These are phyloP conservation scores for Drosophila helvetica DNA, from an alignment of 2,888 invertebrate species.

Conservation along the genomic window DNA sequence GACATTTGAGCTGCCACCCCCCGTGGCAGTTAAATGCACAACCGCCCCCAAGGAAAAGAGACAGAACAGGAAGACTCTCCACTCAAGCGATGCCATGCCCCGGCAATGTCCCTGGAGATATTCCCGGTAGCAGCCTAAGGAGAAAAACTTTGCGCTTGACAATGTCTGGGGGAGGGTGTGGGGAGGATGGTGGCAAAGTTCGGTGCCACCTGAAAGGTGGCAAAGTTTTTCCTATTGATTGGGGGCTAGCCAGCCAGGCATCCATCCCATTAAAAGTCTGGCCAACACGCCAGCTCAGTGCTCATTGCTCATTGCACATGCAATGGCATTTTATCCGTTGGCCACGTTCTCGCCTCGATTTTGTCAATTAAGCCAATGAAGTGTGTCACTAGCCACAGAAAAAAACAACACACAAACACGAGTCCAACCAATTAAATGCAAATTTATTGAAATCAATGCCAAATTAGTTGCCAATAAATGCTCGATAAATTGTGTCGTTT, in stretches of 20 bases:
- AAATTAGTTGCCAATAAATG: constrained; percentile 70
- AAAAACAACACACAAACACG: constrained; percentile 22
- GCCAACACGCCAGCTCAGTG: too few species aligned
- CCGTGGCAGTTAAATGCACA: constrained; percentile 42
- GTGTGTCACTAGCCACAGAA: constrained; percentile 22
- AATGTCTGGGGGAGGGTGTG: constrained; percentile 55
- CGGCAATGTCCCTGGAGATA: constrained; percentile 51
- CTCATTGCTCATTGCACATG: constrained; percentile 46
- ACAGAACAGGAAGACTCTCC: constrained; percentile 37
- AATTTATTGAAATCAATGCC: constrained; percentile 68
- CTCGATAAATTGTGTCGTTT: constrained; percentile 31
- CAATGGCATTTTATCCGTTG: constrained; percentile 46
- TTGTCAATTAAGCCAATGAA: constrained; percentile 71
- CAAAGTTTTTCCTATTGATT: constrained; percentile 36
- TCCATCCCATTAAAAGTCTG: constrained; percentile 59
- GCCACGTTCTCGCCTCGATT: constrained; percentile 48
- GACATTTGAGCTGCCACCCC: constrained; percentile 13
- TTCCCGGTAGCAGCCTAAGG: constrained; percentile 44
- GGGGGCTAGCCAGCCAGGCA: neutral
- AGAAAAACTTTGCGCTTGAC: constrained; percentile 5
- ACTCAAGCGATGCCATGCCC: constrained; percentile 56
- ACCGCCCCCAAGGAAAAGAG: constrained; percentile 5
- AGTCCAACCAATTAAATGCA: constrained; percentile 65
- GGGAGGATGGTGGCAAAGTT: constrained; percentile 28
- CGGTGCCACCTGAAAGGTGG: constrained; percentile 56